A percentile compares a stretch with the other conserved stretches of the same genome.
Evolutionary conservation across 2,888 invertebrate genomes (phyloP).

Genomic region (Pocota personata): DNA sequence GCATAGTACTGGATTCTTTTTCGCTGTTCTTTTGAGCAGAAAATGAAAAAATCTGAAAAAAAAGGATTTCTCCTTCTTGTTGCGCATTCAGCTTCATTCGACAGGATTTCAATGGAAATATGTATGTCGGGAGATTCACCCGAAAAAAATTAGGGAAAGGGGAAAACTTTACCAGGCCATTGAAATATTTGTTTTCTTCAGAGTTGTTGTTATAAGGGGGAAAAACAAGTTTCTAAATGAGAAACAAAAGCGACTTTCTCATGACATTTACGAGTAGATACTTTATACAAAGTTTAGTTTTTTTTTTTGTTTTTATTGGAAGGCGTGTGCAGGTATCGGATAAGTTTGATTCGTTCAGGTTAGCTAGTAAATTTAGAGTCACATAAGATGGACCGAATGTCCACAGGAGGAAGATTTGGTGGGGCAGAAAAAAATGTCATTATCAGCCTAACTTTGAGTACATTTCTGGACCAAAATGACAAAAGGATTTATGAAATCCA

Average conservation of each 20-base stretch:
- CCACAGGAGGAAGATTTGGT: too few species aligned
- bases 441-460: too few species aligned
- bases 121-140: conserved; percentile 3
- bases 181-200: conserved; percentile 11
- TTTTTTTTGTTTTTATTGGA: too few species aligned
- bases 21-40: conserved; percentile 28
- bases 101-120: conserved; percentile 24
- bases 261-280: background rate
- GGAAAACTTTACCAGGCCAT: conserved; percentile 8
- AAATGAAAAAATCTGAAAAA: background rate
- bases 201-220: background rate
- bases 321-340: too few species aligned
- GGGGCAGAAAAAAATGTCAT: too few species aligned
- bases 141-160: background rate
- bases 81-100: conserved; percentile 47
- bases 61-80: conserved; percentile 21
- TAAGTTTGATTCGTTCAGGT: too few species aligned
- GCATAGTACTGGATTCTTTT: conserved; percentile 12
- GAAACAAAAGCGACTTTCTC: background rate
- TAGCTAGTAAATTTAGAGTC: too few species aligned
- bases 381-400: too few species aligned
- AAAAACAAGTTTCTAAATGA: background rate
- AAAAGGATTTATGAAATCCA: too few species aligned
- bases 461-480: too few species aligned
- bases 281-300: background rate